phyloP scores from a whole-genome alignment of 2,888 invertebrate species.

The Pseudoips prasinana region DNA sequence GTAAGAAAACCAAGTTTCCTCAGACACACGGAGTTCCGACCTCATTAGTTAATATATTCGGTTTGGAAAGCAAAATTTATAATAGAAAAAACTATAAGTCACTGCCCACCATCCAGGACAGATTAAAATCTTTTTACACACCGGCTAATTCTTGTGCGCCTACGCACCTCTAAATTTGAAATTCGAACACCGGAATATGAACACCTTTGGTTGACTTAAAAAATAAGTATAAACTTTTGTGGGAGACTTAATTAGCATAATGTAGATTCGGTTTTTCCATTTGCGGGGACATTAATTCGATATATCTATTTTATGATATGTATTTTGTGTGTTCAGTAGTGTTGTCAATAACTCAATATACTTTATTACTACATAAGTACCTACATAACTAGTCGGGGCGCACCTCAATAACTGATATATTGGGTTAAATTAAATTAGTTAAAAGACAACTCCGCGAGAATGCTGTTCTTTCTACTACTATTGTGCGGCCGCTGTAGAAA shows the following conservation, averaged over 20 bases:
- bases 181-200: slow-evolving; percentile 54
- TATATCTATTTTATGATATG: slow-evolving; percentile 63
- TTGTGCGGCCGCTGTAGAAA: too few relatives aligned
- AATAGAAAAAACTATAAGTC: slow-evolving; percentile 65
- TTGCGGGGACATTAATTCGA: slow-evolving; percentile 62
- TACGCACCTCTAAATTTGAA: slow-evolving; percentile 67
- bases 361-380: slow-evolving; percentile 61
- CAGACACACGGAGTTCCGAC: slow-evolving; percentile 24
- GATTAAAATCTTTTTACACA: slow-evolving; percentile 72
- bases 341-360: slow-evolving; percentile 53
- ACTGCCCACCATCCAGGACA: slow-evolving; percentile 65
- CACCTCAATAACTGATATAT: too few relatives aligned
- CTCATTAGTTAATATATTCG: slow-evolving; percentile 66
- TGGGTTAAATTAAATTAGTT: too few relatives aligned
- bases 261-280: slow-evolving; percentile 59
- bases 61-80: slow-evolving; percentile 58
- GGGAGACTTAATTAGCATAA: slow-evolving; percentile 65
- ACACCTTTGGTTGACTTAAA: slow-evolving; percentile 43
- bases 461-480: too few relatives aligned
- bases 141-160: slow-evolving; percentile 64
- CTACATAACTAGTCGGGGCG: too few relatives aligned
- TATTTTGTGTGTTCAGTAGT: slow-evolving; percentile 48
- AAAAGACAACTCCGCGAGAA: too few relatives aligned
- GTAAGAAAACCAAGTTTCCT: slow-evolving; percentile 45
- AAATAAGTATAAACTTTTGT: slow-evolving; percentile 39